Evolutionary conservation across 2,113 vertebrate species (phyloP), one percentile per base, ranked within the genome.

Genomic region (Diadophis punctatus): DNA sequence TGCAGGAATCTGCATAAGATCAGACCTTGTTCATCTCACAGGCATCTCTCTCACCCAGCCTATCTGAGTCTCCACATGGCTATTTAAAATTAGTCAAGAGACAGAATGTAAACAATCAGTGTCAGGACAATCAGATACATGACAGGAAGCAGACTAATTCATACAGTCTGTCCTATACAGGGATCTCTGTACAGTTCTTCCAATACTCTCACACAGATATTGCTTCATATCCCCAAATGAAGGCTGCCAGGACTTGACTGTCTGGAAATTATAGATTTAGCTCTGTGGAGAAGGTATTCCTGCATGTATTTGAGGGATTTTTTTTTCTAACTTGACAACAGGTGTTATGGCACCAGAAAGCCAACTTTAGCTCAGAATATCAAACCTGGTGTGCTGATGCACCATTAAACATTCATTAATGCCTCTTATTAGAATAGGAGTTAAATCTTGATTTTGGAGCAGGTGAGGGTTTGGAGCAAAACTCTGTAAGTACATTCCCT

Each of bases 91-190:
- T 60, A 63, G 92, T 39, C n/a, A 96, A 93, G 91, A 96, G 95
- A 94, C 95, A 95, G 95, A 95, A 96, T 96, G 95, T 96, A 97
- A 96, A 97, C 95, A 96, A 89, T 94, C 94, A 86, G 93, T 27
- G 55, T 5, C 49, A 90, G 93, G 39, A 91, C 23, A 14, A 90
- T 58, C 27, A 80, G 60, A 63, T 91, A 80, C 4, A 52, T 16
- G 14, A 88, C 60, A 88, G 85, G 60, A 58, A 39, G 27, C 86
- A 48, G n/a, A 91, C 68, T 85, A 88, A 93, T 89, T 89, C 86
- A 84, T 87, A 93, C 27, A 55, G 51, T 55, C 60, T 88, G 60
- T 34, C 63, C 25, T 56, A 30, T 74, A 3, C 53, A 58, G 22
- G 49, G 16, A 6, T 51, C 63, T 27, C n/a, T 56, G 20, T 30